phyloP scores from a whole-genome alignment of 1,140 invertebrate species.

The Drosophila neocordata region DNA sequence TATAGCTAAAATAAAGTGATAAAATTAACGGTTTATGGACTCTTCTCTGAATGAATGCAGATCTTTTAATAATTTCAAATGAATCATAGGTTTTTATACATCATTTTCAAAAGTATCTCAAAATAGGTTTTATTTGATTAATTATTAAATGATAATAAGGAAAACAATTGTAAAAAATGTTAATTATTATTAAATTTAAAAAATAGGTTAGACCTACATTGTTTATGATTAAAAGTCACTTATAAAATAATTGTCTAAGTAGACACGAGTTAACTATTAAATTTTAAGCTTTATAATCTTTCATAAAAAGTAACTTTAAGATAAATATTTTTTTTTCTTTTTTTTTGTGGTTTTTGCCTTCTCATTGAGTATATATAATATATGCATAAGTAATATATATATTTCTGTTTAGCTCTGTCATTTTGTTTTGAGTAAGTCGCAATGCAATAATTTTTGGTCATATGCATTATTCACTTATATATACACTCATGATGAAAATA shows the following conservation, averaged over 20 bases:
- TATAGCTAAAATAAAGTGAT: not conserved
- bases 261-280: conserved; percentile 5
- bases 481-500: no score
- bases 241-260: not conserved
- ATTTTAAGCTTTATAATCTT: not conserved
- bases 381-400: not conserved
- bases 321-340: not conserved
- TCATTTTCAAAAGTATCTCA: no score
- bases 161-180: no score
- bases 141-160: no score
- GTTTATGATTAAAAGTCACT: not conserved
- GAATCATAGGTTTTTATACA: no score
- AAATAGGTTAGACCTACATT: no score
- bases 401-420: not conserved
- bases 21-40: conserved; percentile 1
- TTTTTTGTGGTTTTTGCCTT: not conserved
- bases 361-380: not conserved
- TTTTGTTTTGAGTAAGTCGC: conserved; percentile 4
- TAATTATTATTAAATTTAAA: no score
- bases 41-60: not conserved
- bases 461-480: conserved; percentile 39
- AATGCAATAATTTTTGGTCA: conserved; percentile 33
- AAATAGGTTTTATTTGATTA: no score
- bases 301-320: not conserved
- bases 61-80: no score